These are phyloP conservation scores for Neodon shergylaensis DNA, from an alignment of 2,113 vertebrate genomes.

Conservation along the genomic window DNA sequence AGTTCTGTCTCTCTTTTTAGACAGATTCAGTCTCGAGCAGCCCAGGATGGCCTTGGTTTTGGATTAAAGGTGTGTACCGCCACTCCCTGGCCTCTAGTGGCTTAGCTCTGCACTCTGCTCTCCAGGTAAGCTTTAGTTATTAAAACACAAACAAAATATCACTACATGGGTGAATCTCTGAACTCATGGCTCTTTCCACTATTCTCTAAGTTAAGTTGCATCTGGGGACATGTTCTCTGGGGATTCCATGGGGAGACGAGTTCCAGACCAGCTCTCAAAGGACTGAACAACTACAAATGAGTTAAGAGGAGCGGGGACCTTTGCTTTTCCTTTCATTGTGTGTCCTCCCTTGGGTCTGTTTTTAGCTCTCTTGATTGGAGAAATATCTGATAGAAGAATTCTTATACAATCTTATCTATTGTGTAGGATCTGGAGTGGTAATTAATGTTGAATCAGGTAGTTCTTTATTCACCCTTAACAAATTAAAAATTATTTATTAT, in stretches of 20 bases:
- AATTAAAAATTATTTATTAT: not conserved
- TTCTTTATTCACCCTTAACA: not conserved
- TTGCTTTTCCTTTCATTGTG: not conserved
- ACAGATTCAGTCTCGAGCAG: too few species aligned
- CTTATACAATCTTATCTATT: not conserved
- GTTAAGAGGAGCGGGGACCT: not conserved
- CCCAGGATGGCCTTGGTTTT: too few species aligned
- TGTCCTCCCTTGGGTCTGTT: not conserved
- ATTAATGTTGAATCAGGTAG: not conserved
- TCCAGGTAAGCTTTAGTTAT: too few species aligned
- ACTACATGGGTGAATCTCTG: not conserved
- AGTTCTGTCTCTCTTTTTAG: too few species aligned
- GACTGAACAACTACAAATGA: not conserved
- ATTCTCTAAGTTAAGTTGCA: not conserved
- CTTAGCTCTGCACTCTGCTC: too few species aligned
- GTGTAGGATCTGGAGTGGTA: not conserved
- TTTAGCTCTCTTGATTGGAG: slow-evolving; percentile 7
- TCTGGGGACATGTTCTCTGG: not conserved
- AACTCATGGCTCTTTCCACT: not conserved
- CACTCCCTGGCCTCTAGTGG: too few species aligned
- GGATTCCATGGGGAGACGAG: not conserved
- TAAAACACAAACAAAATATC: too few species aligned
- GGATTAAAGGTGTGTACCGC: too few species aligned
- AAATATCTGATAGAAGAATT: not conserved
- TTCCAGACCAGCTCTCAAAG: not conserved